Evolutionary conservation across 2,113 vertebrate species (phyloP), one percentile per base, ranked within the genome.

Genomic region (Gymnorhina tibicen): DNA sequence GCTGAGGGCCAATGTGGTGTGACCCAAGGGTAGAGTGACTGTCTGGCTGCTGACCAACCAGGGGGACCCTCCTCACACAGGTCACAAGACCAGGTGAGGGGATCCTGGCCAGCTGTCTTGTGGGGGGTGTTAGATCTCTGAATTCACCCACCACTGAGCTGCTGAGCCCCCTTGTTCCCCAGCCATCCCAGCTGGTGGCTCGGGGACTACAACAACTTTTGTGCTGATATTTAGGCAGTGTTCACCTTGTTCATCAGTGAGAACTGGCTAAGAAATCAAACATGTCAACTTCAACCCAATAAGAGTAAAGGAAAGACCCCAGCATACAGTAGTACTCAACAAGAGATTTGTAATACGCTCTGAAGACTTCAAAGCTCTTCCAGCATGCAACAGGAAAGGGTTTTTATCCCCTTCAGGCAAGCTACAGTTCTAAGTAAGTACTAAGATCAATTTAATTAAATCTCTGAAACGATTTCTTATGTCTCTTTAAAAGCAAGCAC

Each of bases 381-480:
- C 42, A 86, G 64, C 76, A 50, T 42, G 56, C 30, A 75, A 41
- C 26, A 64, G 59, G 46, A 90, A 78, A 87, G 23, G 16, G 13
- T 0, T 62, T 89, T 79, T 53, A 70, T 84, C 67, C 39, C 63
- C 53, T 76, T 84, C 17, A 81, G 84, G 73, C 46, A 69, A 77
- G 68, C 56, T 90, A 62, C 53, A 83, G 18, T 70, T 95, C 83
- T 85, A 72, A 78, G 84, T 87, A 91, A 74, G 62, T 72, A 75
- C 62, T 78, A 56, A 94, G 87, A 96, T 73, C 75, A 55, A 94
- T 95, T 95, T 91, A 97, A 97, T 97, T 89, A 76, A 78, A 84
- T 79, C 10, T 91, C 94, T 88, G 94, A 95, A 88, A 81, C 33
- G 80, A 85, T 81, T 97, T 97, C 23, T 23, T 60, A 47, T 89